phyloP scores from a whole-genome alignment of 2,113 vertebrate species.

The Ceuthmochares aereus region DNA sequence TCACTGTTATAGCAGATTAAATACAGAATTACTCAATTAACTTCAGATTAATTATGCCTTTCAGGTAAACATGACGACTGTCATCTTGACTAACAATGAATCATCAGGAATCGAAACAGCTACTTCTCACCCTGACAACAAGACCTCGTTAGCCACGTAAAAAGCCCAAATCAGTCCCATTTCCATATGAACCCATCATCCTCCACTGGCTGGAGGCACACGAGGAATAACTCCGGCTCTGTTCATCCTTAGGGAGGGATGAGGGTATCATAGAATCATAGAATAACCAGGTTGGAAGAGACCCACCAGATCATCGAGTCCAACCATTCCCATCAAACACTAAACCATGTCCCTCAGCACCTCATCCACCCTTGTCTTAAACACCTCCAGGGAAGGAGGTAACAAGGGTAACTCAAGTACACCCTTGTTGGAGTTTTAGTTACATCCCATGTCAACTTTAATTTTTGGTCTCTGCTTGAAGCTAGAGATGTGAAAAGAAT shows the following conservation, averaged over 20 bases:
- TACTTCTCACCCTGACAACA: not conserved
- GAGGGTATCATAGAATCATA: no score
- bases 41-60: slow-evolving; percentile 31
- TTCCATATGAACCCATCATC: fast-evolving
- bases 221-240: not conserved
- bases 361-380: no score
- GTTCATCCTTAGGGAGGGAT: not conserved
- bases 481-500: not conserved
- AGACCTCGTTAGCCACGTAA: fast-evolving
- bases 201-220: fast-evolving
- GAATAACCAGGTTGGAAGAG: no score
- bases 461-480: not conserved
- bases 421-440: not conserved
- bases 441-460: fast-evolving
- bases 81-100: not conserved
- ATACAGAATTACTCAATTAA: slow-evolving; percentile 44
- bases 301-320: no score
- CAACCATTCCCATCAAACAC: no score
- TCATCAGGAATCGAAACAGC: not conserved
- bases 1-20: slow-evolving; percentile 7
- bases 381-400: no score
- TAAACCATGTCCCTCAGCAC: no score
- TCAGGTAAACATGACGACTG: not conserved
- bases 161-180: not conserved
- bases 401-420: fast-evolving